phyloP scores from a whole-genome alignment of 2,113 vertebrate species.

The Erythrocercus mccallii region DNA sequence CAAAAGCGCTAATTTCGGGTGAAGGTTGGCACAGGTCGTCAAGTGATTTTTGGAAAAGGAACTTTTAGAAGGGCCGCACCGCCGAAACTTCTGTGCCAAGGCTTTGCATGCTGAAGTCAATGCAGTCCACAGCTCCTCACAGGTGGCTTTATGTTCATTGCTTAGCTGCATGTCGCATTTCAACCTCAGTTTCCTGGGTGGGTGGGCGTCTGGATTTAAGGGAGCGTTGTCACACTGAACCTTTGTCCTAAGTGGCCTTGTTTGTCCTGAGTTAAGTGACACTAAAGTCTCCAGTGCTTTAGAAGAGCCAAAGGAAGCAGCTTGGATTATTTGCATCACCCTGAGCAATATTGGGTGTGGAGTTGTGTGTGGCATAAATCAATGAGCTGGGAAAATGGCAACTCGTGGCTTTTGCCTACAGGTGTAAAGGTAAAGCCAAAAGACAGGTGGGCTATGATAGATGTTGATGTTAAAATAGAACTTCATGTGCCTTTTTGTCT shows the following conservation, averaged over 20 bases:
- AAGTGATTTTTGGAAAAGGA: not conserved
- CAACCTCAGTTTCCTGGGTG: not conserved
- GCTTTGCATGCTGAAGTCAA: not conserved
- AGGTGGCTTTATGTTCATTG: not conserved
- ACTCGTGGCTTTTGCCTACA: not conserved
- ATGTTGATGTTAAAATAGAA: not conserved
- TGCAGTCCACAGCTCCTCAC: not conserved
- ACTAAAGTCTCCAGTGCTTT: not conserved
- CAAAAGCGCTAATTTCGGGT: rapidly evolving
- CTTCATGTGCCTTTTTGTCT: not conserved
- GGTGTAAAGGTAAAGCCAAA: not conserved
- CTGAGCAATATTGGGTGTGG: not conserved
- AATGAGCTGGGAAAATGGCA: not conserved
- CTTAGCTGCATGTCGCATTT: not conserved
- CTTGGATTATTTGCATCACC: not conserved
- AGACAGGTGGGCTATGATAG: not conserved
- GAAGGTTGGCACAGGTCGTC: not conserved
- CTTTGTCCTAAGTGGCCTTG: not conserved
- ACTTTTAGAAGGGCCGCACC: rapidly evolving
- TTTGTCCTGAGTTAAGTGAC: not conserved
- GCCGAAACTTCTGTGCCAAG: not conserved
- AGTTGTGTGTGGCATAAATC: too few species aligned
- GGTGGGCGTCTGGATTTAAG: not conserved
- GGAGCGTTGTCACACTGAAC: not conserved
- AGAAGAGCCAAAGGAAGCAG: not conserved